Percentiles rank a stretch among this genome's conserved stretches.
phyloP scores from a whole-genome alignment of 2,113 vertebrate species.

The Tupaia tana region DNA sequence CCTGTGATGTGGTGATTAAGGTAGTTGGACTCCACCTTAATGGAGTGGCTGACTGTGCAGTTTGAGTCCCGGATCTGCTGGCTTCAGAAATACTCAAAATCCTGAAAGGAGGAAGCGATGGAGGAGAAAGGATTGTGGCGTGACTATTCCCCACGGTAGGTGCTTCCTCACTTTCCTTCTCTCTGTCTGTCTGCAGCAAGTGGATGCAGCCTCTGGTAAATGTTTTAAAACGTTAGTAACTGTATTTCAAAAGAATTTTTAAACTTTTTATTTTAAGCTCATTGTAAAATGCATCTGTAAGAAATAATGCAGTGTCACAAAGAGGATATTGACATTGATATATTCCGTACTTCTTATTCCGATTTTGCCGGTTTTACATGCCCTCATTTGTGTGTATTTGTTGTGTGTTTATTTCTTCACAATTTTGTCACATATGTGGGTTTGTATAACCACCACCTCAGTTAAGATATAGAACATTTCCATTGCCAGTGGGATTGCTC shows the following conservation, averaged over 20 bases:
- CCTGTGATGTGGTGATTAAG: no score
- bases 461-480: not conserved
- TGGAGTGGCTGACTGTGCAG: no score
- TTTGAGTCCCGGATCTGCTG: no score
- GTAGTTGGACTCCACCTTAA: no score
- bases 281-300: not conserved
- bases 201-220: no score
- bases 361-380: not conserved
- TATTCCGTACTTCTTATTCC: not conserved
- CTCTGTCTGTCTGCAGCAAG: no score
- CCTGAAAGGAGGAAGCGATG: no score
- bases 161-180: no score
- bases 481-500: not conserved
- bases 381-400: not conserved
- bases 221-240: not conserved
- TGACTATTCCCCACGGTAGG: no score
- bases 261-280: not conserved
- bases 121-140: no score
- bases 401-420: not conserved
- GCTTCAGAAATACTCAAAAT: no score
- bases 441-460: not conserved
- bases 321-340: no score
- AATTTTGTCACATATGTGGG: not conserved
- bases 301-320: not conserved
- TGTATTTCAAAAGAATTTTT: slow-evolving; percentile 18